Percentiles rank a stretch among this genome's conserved stretches.
Evolutionary conservation across 2,797 vertebrate species (phyloP).

Genomic region (Sebastiscus tertius): DNA sequence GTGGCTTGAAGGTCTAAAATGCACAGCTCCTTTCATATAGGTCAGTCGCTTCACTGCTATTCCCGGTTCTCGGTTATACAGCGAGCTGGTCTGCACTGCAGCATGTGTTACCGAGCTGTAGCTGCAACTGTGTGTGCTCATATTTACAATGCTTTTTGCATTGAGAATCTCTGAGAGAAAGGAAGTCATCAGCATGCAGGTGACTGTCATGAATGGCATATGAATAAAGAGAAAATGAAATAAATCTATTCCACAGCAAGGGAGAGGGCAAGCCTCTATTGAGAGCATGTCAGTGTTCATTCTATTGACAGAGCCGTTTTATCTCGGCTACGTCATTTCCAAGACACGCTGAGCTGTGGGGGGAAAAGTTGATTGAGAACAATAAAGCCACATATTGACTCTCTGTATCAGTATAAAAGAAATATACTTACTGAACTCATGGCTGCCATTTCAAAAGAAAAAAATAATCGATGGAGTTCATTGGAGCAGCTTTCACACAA

Average conservation of each 20-base stretch:
- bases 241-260: conserved; percentile 50
- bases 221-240: conserved; percentile 49
- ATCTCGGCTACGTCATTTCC: conserved; percentile 25
- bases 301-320: conserved; percentile 51
- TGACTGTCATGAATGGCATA: conserved; percentile 48
- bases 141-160: conserved; percentile 23
- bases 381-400: conserved; percentile 66
- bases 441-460: conserved; percentile 68
- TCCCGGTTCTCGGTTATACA: conserved; percentile 30
- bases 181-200: conserved; percentile 40
- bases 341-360: conserved; percentile 33
- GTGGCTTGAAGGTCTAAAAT: conserved; percentile 48
- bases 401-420: conserved; percentile 60
- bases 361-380: conserved; percentile 39
- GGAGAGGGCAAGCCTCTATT: conserved; percentile 41
- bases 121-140: conserved; percentile 4
- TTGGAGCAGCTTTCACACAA: conserved; percentile 63
- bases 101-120: conserved; percentile 13
- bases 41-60: conserved; percentile 35
- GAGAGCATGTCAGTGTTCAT: conserved; percentile 56
- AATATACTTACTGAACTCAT: conserved; percentile 46
- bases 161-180: conserved; percentile 10
- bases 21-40: conserved; percentile 46
- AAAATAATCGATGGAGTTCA: conserved; percentile 69
- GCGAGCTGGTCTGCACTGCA: conserved; percentile 51